phyloP scores from a whole-genome alignment of 2,113 vertebrate species.

The Sinocyclocheilus rhinocerous region DNA sequence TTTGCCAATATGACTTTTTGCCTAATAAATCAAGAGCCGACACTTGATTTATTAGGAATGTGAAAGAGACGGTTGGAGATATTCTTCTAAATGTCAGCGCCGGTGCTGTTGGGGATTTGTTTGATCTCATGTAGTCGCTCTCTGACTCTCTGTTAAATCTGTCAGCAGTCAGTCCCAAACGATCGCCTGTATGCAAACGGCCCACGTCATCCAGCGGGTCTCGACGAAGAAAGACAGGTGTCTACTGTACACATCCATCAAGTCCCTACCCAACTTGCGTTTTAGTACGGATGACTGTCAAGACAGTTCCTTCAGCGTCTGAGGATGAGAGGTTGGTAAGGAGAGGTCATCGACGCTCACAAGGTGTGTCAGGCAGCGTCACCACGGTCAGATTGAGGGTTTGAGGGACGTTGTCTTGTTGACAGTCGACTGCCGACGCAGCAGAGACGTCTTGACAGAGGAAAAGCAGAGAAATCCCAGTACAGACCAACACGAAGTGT shows the following conservation, averaged over 20 bases:
- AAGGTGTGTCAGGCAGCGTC: conserved; percentile 37
- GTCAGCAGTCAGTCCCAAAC: not conserved
- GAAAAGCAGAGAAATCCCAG: not conserved
- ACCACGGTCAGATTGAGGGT: conserved; percentile 55
- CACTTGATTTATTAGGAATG: conserved; percentile 27
- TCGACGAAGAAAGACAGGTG: not conserved
- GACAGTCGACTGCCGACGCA: conserved; percentile 56
- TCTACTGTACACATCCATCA: conserved; percentile 8
- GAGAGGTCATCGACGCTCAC: conserved; percentile 49
- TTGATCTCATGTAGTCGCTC: conserved; percentile 14
- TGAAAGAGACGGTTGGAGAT: conserved; percentile 21
- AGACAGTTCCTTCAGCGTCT: conserved; percentile 28
- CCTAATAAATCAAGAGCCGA: conserved; percentile 11
- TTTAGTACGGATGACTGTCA: conserved; percentile 61
- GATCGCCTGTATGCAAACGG: not conserved
- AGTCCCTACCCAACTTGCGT: not conserved
- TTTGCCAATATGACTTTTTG: conserved; percentile 33
- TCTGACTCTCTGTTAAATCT: conserved; percentile 19
- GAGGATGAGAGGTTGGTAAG: conserved; percentile 56
- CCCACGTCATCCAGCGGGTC: not conserved
- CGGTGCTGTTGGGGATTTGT: not conserved
- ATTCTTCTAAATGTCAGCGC: conserved; percentile 32
- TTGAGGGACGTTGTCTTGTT: conserved; percentile 51
- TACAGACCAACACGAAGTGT: not conserved
- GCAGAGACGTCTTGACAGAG: not conserved